Evolutionary conservation across 2,113 vertebrate genomes (phyloP).

Genomic region (Trachemys scripta): DNA sequence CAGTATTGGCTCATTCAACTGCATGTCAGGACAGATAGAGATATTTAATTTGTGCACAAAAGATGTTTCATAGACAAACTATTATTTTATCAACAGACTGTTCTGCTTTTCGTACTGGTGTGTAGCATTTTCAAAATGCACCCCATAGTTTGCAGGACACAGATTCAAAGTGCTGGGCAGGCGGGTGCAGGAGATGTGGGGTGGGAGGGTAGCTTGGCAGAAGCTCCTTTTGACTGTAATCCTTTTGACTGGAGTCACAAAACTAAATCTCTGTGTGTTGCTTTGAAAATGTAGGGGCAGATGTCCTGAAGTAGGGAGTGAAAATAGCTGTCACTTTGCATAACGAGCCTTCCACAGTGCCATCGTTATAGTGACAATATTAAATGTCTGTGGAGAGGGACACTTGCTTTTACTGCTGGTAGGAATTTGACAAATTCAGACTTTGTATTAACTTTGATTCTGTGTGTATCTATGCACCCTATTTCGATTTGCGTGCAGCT

Average conservation of each 20-base stretch:
- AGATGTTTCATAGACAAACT: background rate
- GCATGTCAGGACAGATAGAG: background rate
- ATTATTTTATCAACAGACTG: background rate
- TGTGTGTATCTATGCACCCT: background rate
- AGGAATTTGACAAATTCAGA: background rate
- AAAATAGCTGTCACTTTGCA: conserved; percentile 26
- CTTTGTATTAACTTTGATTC: background rate
- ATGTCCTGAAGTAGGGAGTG: conserved; percentile 12
- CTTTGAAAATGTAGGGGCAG: conserved; percentile 36
- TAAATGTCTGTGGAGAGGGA: conserved; percentile 26
- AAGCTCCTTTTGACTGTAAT: background rate
- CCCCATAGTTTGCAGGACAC: background rate
- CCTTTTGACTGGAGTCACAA: background rate
- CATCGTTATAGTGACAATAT: background rate
- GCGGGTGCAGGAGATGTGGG: accelerated
- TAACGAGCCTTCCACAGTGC: conserved; percentile 2
- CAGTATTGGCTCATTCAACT: background rate
- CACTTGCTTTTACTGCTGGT: background rate
- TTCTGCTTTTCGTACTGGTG: background rate
- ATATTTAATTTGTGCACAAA: background rate
- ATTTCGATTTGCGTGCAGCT: background rate
- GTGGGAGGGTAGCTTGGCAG: background rate
- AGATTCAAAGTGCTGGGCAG: background rate
- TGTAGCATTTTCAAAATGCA: background rate
- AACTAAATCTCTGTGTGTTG: conserved; percentile 7